A percentile compares a stretch with the other conserved stretches of the same genome.
phyloP scores from a whole-genome alignment of 2,888 invertebrate genomes.

The Drosophila falleni region DNA sequence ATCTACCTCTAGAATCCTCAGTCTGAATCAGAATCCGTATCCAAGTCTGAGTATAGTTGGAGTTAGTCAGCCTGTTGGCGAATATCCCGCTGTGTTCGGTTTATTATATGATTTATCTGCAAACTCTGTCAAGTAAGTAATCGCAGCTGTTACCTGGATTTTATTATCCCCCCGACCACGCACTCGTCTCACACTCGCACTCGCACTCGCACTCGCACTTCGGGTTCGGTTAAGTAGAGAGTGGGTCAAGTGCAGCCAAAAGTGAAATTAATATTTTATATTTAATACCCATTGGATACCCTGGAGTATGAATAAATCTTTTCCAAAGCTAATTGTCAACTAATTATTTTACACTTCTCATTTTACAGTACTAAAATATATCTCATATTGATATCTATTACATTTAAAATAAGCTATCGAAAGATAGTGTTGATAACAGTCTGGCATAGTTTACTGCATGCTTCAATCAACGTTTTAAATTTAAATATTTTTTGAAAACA shows the following conservation, averaged over 20 bases:
- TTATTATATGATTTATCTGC: slow-evolving; percentile 77
- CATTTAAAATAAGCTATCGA: too few relatives aligned
- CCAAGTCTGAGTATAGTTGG: slow-evolving; percentile 17
- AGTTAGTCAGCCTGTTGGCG: slow-evolving; percentile 35
- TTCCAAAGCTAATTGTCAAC: neutral
- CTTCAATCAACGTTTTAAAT: too few relatives aligned
- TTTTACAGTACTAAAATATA: too few relatives aligned
- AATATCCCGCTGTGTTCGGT: slow-evolving; percentile 72
- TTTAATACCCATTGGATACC: slow-evolving; percentile 43
- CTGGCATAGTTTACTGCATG: too few relatives aligned
- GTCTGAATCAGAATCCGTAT: slow-evolving; percentile 29
- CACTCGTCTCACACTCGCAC: slow-evolving; percentile 32
- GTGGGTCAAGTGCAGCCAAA: slow-evolving; percentile 81
- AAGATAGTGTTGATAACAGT: too few relatives aligned
- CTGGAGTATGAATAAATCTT: neutral
- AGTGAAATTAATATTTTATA: slow-evolving; percentile 78
- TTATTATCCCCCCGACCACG: slow-evolving; percentile 1
- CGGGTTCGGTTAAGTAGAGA: slow-evolving; percentile 44
- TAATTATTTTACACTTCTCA: neutral
- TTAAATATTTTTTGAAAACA: too few relatives aligned
- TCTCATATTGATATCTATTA: too few relatives aligned
- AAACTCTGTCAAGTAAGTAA: slow-evolving; percentile 30
- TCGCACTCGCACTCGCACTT: slow-evolving; percentile 38
- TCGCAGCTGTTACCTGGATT: slow-evolving; percentile 19
- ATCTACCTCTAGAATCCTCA: slow-evolving; percentile 10